Evolutionary conservation across 2,113 vertebrate genomes (phyloP).

Genomic region (Aplodontia rufa): DNA sequence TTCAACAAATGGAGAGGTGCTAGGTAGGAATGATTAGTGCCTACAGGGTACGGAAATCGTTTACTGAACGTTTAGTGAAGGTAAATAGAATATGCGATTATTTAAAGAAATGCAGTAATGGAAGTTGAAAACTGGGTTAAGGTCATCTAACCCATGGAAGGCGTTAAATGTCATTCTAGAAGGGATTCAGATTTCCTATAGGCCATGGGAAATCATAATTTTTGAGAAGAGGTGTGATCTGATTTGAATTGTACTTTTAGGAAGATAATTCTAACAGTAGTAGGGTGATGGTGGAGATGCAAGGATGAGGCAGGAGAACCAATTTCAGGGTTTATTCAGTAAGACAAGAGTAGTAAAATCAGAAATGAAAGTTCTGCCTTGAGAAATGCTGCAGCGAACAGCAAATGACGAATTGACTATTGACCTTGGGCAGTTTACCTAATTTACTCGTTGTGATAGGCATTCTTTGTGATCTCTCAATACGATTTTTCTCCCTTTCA

Average conservation of each 20-base stretch:
- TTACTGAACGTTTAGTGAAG: background rate
- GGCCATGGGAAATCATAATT: background rate
- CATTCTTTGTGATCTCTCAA: background rate
- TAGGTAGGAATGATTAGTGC: background rate
- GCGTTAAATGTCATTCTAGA: background rate
- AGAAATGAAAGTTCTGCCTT: background rate
- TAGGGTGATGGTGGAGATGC: background rate
- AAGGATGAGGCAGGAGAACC: background rate
- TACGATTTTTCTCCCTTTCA: background rate
- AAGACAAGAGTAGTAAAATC: background rate
- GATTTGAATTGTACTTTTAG: background rate
- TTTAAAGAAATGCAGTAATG: background rate
- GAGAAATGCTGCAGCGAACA: background rate
- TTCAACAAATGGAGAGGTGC: conserved; percentile 24
- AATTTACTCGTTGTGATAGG: background rate
- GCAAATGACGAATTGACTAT: background rate
- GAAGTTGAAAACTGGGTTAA: background rate
- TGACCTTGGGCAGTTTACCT: background rate
- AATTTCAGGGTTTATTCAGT: background rate
- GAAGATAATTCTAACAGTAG: background rate
- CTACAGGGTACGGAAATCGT: background rate
- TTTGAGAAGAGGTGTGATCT: background rate
- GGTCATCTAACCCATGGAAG: background rate
- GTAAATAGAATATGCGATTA: background rate
- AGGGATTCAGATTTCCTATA: background rate